Evolutionary conservation across 1,140 invertebrate species (phyloP).

Genomic region (Whitmania pigra): DNA sequence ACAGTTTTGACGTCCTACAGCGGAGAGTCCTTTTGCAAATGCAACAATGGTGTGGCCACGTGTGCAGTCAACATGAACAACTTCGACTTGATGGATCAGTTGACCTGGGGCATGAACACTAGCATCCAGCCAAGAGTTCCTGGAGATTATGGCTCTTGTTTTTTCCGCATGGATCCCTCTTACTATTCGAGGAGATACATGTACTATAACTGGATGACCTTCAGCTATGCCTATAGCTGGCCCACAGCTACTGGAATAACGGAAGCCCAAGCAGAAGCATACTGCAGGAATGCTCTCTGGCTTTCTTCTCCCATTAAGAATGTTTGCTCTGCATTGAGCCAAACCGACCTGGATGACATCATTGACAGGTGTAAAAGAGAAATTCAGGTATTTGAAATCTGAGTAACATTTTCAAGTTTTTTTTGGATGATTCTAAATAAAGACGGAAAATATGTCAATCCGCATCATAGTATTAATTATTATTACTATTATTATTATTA

Average conservation of each 20-base stretch:
- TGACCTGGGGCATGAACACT: not conserved
- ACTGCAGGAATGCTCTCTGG: not conserved
- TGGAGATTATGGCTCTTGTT: not conserved
- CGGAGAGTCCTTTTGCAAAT: not conserved
- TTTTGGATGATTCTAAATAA: too few relatives aligned
- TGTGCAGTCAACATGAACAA: not conserved
- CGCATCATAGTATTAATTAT: too few relatives aligned
- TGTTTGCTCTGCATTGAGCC: not conserved
- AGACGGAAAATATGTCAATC: too few relatives aligned
- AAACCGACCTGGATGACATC: not conserved
- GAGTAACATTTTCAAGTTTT: too few relatives aligned
- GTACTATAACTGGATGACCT: not conserved
- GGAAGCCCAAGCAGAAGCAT: not conserved
- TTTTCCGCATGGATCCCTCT: not conserved
- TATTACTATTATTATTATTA: too few relatives aligned
- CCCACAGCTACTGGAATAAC: not conserved
- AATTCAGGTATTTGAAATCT: not conserved
- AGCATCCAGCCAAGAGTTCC: slow-evolving; percentile 4
- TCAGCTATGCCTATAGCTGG: not conserved
- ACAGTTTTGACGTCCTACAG: not conserved
- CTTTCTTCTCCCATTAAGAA: not conserved
- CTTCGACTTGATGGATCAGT: not conserved
- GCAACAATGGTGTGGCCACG: not conserved
- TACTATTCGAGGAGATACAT: not conserved
- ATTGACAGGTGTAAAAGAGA: not conserved